Evolutionary conservation across 2,888 invertebrate genomes (phyloP).

Genomic region (Chesias legatella): DNA sequence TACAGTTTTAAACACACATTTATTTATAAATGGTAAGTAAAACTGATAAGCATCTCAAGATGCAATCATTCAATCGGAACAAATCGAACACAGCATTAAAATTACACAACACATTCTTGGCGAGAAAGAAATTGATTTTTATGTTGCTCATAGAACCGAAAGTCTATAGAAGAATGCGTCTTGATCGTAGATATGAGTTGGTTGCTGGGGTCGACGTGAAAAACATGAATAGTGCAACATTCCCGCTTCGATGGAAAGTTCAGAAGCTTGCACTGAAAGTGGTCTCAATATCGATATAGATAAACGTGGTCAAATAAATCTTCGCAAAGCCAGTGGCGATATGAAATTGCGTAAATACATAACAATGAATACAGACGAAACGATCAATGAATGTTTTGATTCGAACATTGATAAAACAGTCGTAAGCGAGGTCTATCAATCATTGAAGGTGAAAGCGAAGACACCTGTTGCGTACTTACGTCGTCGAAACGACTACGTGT

Average conservation of each 20-base stretch:
- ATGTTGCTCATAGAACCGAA: too few relatives aligned
- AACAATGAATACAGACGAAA: not conserved
- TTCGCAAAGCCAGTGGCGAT: conserved; percentile 1
- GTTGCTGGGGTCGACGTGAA: too few relatives aligned
- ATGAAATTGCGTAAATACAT: conserved; percentile 1
- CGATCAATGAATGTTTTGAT: conserved; percentile 9
- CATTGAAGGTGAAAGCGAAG: conserved; percentile 5
- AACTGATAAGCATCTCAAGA: conserved; percentile 1
- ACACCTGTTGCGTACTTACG: too few relatives aligned
- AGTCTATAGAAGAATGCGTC: too few relatives aligned
- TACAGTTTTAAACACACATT: not conserved
- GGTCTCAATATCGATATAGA: not conserved
- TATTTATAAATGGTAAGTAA: not conserved
- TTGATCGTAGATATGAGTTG: too few relatives aligned
- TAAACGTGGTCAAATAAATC: conserved; percentile 6
- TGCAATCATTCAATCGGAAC: conserved; percentile 12
- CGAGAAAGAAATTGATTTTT: not conserved
- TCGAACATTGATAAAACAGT: conserved; percentile 15
- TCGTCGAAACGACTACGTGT: too few relatives aligned
- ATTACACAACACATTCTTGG: conserved; percentile 17
- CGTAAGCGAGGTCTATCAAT: conserved; percentile 5
- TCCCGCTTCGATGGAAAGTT: not conserved
- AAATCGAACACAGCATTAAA: conserved; percentile 6
- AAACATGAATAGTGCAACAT: too few relatives aligned
- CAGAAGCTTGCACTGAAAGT: conserved; percentile 6